Percentiles rank a stretch among this genome's conserved stretches.
phyloP scores from a whole-genome alignment of 1,140 invertebrate species.

The Drosophila micromelanica region DNA sequence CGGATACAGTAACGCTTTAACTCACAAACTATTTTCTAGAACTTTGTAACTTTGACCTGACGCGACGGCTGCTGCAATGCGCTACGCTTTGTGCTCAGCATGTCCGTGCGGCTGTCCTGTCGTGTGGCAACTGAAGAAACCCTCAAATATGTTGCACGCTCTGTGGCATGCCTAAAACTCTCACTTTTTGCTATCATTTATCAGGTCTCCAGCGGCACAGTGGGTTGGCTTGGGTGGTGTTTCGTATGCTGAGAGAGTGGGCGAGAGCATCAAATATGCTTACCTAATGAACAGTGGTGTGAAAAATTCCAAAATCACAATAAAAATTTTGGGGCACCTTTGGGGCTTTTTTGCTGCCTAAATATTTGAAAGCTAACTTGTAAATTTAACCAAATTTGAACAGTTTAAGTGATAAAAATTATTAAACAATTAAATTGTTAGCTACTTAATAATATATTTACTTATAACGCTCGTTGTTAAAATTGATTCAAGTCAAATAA shows the following conservation, averaged over 20 bases:
- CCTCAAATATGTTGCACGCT: slow-evolving; percentile 43
- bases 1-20: slow-evolving; percentile 22
- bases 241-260: not conserved
- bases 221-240: slow-evolving; percentile 20
- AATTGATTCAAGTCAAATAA: not conserved
- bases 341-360: too few relatives aligned
- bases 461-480: not conserved
- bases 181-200: slow-evolving; percentile 16
- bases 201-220: slow-evolving; percentile 8
- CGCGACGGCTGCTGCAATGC: slow-evolving; percentile 24
- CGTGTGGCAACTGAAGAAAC: slow-evolving; percentile 69
- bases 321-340: too few relatives aligned
- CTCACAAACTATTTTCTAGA: slow-evolving; percentile 22
- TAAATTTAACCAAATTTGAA: too few relatives aligned
- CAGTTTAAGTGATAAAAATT: not conserved
- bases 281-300: slow-evolving; percentile 15
- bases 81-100: slow-evolving; percentile 15
- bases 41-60: slow-evolving; percentile 11
- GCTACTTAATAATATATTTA: too few relatives aligned
- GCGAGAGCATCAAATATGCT: slow-evolving; percentile 4
- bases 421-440: not conserved
- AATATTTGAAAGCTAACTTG: too few relatives aligned
- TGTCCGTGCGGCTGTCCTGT: slow-evolving; percentile 67
- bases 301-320: not conserved
- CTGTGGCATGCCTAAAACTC: slow-evolving; percentile 19